phyloP scores from a whole-genome alignment of 1,140 invertebrate genomes.

The Liolophura sinensis region DNA sequence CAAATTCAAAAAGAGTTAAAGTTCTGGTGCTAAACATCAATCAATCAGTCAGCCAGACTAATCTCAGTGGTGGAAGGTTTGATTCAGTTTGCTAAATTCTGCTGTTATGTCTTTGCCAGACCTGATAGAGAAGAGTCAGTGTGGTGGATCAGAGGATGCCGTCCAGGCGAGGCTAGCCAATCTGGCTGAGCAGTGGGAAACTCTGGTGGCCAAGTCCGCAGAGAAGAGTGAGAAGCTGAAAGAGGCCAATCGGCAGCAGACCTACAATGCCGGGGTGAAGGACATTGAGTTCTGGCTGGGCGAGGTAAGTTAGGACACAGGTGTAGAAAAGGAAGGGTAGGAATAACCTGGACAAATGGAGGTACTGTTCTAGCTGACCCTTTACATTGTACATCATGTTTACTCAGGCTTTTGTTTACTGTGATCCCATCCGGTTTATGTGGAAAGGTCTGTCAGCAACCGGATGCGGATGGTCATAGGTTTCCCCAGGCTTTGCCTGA shows the following conservation, averaged over 20 bases:
- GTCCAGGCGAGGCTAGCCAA: constrained; percentile 77
- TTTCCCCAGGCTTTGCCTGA: no score
- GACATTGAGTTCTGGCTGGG: constrained; percentile 99
- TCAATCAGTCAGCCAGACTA: no score
- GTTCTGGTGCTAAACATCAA: no score
- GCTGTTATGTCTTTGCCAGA: constrained; percentile 27
- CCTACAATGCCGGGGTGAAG: constrained; percentile 99
- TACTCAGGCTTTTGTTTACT: no score
- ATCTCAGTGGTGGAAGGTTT: no score
- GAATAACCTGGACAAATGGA: neutral
- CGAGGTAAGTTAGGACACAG: constrained; percentile 71
- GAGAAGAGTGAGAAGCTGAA: constrained; percentile 98
- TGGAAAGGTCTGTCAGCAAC: no score
- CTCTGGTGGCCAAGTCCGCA: constrained; percentile 94
- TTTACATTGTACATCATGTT: no score
- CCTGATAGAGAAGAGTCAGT: constrained; percentile 58
- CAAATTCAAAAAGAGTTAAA: no score
- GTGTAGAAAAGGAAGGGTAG: neutral
- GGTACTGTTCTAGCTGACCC: no score
- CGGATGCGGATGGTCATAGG: no score
- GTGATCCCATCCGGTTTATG: no score
- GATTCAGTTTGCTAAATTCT: no score
- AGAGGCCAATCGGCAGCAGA: constrained; percentile 98
- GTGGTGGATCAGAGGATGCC: constrained; percentile 62
- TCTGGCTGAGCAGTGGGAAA: constrained; percentile 98